phyloP scores from a whole-genome alignment of 2,888 invertebrate species.

The Ophonus ardosiacus region DNA sequence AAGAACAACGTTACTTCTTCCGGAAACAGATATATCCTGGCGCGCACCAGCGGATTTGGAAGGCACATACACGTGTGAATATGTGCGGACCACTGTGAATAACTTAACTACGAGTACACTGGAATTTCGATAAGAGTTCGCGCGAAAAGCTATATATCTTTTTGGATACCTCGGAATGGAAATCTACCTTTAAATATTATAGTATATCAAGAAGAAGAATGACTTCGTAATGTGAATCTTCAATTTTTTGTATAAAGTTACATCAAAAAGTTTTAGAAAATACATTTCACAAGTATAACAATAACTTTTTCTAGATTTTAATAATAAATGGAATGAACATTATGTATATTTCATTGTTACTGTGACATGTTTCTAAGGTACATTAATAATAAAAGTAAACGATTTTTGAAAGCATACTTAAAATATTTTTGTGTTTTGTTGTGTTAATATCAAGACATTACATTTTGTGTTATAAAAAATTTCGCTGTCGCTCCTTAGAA shows the following conservation, averaged over 20 bases:
- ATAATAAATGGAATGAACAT: too few relatives aligned
- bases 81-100: constrained; percentile 32
- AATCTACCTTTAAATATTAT: constrained; percentile 43
- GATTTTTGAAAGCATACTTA: too few relatives aligned
- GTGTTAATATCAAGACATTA: too few relatives aligned
- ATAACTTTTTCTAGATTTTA: too few relatives aligned
- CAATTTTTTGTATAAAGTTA: neutral
- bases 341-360: too few relatives aligned
- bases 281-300: too few relatives aligned
- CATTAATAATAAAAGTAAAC: too few relatives aligned
- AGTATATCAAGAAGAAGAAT: constrained; percentile 37
- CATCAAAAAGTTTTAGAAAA: too few relatives aligned
- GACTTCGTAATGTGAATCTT: neutral
- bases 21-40: constrained; percentile 51
- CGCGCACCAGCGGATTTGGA: constrained; percentile 26
- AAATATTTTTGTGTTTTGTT: too few relatives aligned
- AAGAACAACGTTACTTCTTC: constrained; percentile 47
- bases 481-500: too few relatives aligned
- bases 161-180: constrained; percentile 27
- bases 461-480: too few relatives aligned
- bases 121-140: constrained; percentile 56
- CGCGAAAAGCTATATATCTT: constrained; percentile 52
- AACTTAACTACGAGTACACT: constrained; percentile 49
- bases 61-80: constrained; percentile 11
- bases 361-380: too few relatives aligned